These are phyloP conservation scores for Adelosebastes latens DNA, from an alignment of 2,797 vertebrate genomes.

Conservation along the genomic window DNA sequence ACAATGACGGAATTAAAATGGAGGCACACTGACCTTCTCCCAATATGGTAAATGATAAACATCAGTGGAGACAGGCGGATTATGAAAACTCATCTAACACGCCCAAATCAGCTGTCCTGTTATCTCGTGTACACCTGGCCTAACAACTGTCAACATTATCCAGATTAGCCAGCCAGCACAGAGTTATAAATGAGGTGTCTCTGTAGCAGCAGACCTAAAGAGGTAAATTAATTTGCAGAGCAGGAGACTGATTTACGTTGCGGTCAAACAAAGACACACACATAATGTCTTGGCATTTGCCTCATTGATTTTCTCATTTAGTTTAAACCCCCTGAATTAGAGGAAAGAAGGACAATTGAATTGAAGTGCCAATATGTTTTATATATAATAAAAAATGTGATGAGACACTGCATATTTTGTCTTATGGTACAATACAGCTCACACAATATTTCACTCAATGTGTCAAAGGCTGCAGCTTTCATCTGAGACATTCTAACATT, in stretches of 20 bases:
- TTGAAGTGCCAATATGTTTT: not conserved
- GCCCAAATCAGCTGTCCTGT: not conserved
- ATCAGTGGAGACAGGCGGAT: not conserved
- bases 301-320: conserved; percentile 22
- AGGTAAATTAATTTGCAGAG: not conserved
- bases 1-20: not conserved
- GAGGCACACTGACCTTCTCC: not conserved
- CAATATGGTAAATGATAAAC: not conserved
- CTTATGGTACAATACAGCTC: not conserved
- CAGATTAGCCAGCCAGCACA: not conserved
- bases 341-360: not conserved
- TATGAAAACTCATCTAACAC: not conserved
- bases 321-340: not conserved
- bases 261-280: conserved; percentile 1
- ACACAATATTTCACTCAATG: not conserved
- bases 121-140: not conserved
- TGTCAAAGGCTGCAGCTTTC: not conserved
- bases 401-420: not conserved
- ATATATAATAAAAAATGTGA: not conserved
- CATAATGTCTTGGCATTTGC: not conserved
- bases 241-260: not conserved
- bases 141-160: not conserved
- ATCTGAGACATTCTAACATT: not conserved
- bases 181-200: not conserved
- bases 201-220: not conserved